These are phyloP conservation scores for Ceratoteleas bidentatus DNA, from an alignment of 1,140 invertebrate species.

Conservation along the genomic window DNA sequence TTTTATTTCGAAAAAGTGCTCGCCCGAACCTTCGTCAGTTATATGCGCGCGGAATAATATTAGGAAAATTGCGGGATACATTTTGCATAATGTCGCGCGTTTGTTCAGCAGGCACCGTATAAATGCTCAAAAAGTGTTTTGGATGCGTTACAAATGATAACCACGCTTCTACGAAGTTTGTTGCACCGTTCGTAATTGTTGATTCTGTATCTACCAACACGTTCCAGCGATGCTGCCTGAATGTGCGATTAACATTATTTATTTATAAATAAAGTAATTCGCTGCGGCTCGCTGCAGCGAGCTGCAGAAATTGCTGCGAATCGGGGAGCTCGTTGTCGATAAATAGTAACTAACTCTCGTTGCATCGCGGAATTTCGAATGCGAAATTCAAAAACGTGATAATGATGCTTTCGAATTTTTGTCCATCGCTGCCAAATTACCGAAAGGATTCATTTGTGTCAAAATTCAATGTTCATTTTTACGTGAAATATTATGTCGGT, in stretches of 20 bases:
- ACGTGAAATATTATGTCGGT: too few relatives aligned
- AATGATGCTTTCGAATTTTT: too few relatives aligned
- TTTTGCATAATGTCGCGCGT: constrained; percentile 16
- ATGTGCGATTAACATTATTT: constrained; percentile 18
- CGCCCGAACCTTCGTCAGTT: not conserved
- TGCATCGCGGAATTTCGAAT: too few relatives aligned
- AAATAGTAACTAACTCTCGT: too few relatives aligned
- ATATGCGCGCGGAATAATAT: not conserved
- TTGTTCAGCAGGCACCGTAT: constrained; percentile 7
- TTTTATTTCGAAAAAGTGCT: constrained; percentile 11
- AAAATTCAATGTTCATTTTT: not conserved
- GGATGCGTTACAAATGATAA: constrained; percentile 25
- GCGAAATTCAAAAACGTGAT: too few relatives aligned
- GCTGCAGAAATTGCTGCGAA: constrained; percentile 7
- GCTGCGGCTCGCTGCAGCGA: not conserved
- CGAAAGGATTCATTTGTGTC: not conserved
- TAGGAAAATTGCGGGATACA: constrained; percentile 1
- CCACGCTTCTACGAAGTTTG: constrained; percentile 1
- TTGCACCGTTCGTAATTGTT: constrained; percentile 15
- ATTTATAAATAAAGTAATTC: constrained; percentile 18
- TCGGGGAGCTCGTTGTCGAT: not conserved
- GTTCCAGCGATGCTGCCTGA: constrained; percentile 2
- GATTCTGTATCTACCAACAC: constrained; percentile 13
- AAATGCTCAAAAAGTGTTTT: constrained; percentile 17
- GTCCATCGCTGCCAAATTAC: not conserved